Evolutionary conservation across 2,888 invertebrate species (phyloP).

Genomic region (Leucophenga maculata): DNA sequence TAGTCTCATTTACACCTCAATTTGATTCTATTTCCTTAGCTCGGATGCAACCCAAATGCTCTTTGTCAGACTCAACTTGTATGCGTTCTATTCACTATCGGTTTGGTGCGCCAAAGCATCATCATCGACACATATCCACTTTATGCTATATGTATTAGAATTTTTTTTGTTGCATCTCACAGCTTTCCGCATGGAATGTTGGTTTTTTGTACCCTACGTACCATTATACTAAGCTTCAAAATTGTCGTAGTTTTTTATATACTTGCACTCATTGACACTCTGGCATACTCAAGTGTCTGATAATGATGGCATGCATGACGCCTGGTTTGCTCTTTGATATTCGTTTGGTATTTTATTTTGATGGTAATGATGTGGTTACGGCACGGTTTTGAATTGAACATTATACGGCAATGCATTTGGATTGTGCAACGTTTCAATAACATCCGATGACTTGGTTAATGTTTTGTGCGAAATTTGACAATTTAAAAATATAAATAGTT

Average conservation of each 20-base stretch:
- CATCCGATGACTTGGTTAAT: neutral
- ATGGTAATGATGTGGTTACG: constrained; percentile 22
- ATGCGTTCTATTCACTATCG: constrained; percentile 7
- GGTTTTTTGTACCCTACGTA: neutral
- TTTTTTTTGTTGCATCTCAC: neutral
- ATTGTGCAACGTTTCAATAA: neutral
- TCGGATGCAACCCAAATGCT: constrained; percentile 1
- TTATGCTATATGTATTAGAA: neutral
- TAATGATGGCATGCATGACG: constrained; percentile 18
- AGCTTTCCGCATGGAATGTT: neutral
- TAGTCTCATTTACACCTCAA: constrained; percentile 65
- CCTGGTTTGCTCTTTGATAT: constrained; percentile 1
- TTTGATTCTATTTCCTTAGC: constrained; percentile 62
- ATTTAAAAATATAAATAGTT: too few relatives aligned
- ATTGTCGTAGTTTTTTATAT: neutral
- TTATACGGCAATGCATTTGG: neutral
- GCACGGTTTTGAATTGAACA: neutral
- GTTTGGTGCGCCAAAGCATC: neutral
- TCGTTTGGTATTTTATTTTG: constrained; percentile 7
- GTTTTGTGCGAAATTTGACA: too few relatives aligned
- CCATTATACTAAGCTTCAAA: neutral
- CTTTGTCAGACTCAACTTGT: constrained; percentile 6
- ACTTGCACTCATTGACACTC: constrained; percentile 4
- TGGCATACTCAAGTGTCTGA: constrained; percentile 16
- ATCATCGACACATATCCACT: neutral